These are phyloP conservation scores for Tryphoninae sp. DNA, from an alignment of 2,888 invertebrate genomes.

Conservation along the genomic window DNA sequence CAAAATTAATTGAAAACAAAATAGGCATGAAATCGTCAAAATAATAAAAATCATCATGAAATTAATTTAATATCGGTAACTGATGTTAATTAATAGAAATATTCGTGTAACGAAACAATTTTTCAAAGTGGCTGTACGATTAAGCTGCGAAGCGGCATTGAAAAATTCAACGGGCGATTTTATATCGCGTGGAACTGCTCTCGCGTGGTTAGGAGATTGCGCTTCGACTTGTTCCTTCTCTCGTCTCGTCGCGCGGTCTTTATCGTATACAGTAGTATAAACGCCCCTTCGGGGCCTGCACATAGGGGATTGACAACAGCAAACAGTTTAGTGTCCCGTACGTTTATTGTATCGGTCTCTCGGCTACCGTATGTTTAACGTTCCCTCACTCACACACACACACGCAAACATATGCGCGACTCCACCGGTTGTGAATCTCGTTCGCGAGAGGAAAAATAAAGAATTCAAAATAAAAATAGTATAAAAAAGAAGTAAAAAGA, in stretches of 20 bases:
- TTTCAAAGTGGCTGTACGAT: conserved; percentile 11
- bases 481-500: background rate
- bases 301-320: conserved; percentile 78
- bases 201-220: conserved; percentile 8
- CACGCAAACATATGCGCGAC: conserved; percentile 13
- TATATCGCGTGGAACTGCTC: background rate
- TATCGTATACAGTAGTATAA: conserved; percentile 51
- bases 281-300: conserved; percentile 55
- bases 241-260: conserved; percentile 28
- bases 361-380: conserved; percentile 74
- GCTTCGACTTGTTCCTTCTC: conserved; percentile 8
- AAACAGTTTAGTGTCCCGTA: conserved; percentile 80
- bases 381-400: conserved; percentile 30
- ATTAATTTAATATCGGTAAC: too few species aligned
- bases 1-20: too few species aligned
- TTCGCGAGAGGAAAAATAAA: conserved; percentile 39
- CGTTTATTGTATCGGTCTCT: conserved; percentile 77
- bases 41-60: too few species aligned
- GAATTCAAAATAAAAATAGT: background rate
- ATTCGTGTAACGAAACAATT: background rate
- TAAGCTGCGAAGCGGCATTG: background rate
- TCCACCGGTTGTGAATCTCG: conserved; percentile 24
- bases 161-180: background rate
- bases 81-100: background rate
- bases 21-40: too few species aligned